Percentiles rank a stretch among this genome's conserved stretches.
phyloP scores from a whole-genome alignment of 2,797 vertebrate genomes.

The Ibycter americanus region DNA sequence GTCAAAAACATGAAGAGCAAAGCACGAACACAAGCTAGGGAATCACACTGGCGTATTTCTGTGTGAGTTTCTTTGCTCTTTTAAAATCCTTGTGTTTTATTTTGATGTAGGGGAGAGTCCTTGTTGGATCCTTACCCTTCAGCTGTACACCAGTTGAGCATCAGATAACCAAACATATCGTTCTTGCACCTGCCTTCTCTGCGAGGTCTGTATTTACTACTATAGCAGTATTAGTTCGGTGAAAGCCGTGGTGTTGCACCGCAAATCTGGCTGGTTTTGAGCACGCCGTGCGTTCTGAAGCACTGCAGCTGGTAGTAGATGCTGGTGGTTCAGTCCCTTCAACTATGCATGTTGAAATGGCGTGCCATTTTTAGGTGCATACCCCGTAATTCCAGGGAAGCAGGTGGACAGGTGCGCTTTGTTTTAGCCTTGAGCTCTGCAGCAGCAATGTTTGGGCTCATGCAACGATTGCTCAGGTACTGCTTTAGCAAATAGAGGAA shows the following conservation, averaged over 20 bases:
- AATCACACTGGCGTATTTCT: not conserved
- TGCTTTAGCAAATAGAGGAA: not conserved
- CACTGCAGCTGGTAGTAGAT: not conserved
- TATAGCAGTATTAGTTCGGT: not conserved
- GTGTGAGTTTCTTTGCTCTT: not conserved
- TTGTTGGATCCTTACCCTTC: not conserved
- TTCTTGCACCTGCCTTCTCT: too few species aligned
- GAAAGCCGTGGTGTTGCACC: not conserved
- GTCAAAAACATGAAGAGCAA: not conserved
- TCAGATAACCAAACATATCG: not conserved
- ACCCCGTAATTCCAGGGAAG: not conserved
- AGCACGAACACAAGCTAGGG: not conserved
- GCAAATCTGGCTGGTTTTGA: not conserved
- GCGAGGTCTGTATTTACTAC: not conserved
- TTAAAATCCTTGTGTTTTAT: not conserved
- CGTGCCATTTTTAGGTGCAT: not conserved
- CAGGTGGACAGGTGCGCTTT: not conserved
- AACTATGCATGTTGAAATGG: not conserved
- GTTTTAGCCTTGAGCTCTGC: not conserved
- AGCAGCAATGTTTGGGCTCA: accelerated
- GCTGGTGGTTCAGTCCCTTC: not conserved
- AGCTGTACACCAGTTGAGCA: not conserved
- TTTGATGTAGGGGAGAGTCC: not conserved
- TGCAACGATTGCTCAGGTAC: accelerated
- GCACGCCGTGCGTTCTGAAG: accelerated